Evolutionary conservation across 2,113 vertebrate genomes (phyloP).

Genomic region (Sterrhoptilus dennistouni): DNA sequence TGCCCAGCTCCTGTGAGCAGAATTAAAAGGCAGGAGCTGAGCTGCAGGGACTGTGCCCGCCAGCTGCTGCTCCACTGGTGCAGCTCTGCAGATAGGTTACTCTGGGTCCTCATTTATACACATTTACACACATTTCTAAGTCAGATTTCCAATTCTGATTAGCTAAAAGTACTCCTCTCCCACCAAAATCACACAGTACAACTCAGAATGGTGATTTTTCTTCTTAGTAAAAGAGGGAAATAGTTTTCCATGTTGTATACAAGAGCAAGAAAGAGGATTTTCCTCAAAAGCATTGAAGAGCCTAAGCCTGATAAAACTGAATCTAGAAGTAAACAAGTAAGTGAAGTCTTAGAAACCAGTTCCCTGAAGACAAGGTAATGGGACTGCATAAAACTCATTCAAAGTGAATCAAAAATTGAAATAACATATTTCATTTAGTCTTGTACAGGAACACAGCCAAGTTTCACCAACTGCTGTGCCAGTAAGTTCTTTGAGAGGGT

Average conservation of each 20-base stretch:
- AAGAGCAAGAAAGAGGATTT: not conserved
- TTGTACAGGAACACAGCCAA: not conserved
- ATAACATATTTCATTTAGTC: not conserved
- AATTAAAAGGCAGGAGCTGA: not conserved
- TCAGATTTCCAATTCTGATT: not conserved
- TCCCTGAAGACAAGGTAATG: not conserved
- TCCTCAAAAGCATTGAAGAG: not conserved
- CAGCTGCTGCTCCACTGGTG: fast-evolving
- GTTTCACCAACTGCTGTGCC: not conserved
- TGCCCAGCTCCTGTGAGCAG: not conserved
- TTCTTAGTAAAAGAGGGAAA: not conserved
- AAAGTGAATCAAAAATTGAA: not conserved
- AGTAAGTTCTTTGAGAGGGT: not conserved
- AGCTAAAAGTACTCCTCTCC: not conserved
- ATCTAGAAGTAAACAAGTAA: not conserved
- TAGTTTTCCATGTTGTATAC: not conserved
- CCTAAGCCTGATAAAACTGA: not conserved
- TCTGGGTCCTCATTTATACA: fast-evolving
- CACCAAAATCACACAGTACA: not conserved
- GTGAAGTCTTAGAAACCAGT: not conserved
- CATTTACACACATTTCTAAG: not conserved
- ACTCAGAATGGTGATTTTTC: not conserved
- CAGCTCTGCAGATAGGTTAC: not conserved
- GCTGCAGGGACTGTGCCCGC: not conserved
- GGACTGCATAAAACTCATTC: not conserved